phyloP scores from a whole-genome alignment of 2,888 invertebrate species.

The Matsumyia berberina region DNA sequence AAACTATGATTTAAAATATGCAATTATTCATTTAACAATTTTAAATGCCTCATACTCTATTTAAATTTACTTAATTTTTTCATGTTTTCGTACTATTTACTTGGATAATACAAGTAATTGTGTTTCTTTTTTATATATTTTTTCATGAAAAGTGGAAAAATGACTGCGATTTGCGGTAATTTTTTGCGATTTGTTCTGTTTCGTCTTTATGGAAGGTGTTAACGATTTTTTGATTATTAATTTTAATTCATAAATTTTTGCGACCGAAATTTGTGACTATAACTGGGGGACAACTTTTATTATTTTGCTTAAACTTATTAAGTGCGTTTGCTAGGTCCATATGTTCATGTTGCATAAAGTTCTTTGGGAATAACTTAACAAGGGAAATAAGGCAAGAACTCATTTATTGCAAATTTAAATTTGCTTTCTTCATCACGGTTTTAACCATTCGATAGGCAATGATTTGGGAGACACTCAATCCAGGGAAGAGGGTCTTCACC shows the following conservation, averaged over 20 bases:
- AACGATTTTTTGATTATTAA: constrained; percentile 74
- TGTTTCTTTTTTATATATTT: constrained; percentile 17
- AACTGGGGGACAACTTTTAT: constrained; percentile 55
- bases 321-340: too few species aligned
- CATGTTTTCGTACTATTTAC: constrained; percentile 19
- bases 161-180: constrained; percentile 20
- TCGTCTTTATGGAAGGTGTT: constrained; percentile 47
- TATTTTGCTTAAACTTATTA: neutral
- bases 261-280: constrained; percentile 73
- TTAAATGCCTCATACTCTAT: constrained; percentile 49
- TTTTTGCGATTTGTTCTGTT: constrained; percentile 38
- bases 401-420: too few species aligned
- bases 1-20: constrained; percentile 71
- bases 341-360: too few species aligned
- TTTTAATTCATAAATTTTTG: constrained; percentile 75
- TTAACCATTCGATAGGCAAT: too few species aligned
- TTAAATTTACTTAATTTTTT: constrained; percentile 28
- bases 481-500: too few species aligned
- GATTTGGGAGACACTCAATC: too few species aligned
- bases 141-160: constrained; percentile 52
- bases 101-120: constrained; percentile 40
- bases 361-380: too few species aligned
- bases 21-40: constrained; percentile 59
- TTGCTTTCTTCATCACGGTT: too few species aligned
- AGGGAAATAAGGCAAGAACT: neutral